phyloP scores from a whole-genome alignment of 2,113 vertebrate genomes.

The Spilogale gracilis region DNA sequence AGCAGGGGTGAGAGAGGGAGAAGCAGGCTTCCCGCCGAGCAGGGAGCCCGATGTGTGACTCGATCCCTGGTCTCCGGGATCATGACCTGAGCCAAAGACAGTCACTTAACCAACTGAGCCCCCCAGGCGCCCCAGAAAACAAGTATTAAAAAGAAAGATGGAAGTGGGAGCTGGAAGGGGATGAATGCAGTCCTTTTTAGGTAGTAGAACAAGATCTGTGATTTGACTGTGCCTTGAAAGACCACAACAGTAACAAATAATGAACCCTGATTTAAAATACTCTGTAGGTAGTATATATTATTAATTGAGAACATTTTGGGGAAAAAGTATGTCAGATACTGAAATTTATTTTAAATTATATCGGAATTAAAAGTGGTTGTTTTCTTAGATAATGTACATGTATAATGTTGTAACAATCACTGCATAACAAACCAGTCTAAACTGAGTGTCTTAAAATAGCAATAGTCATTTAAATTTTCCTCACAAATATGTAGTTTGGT shows the following conservation, averaged over 20 bases:
- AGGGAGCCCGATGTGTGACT: too few relatives aligned
- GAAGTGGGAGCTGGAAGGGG: not conserved
- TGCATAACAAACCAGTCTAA: not conserved
- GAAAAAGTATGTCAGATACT: not conserved
- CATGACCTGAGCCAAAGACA: too few relatives aligned
- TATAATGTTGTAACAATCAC: not conserved
- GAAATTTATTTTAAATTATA: slow-evolving; percentile 22
- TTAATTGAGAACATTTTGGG: slow-evolving; percentile 26
- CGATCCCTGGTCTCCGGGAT: too few relatives aligned
- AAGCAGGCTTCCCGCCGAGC: too few relatives aligned
- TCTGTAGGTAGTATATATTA: not conserved
- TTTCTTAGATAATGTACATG: not conserved
- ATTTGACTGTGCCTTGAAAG: slow-evolving; percentile 42
- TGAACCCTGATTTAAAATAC: not conserved
- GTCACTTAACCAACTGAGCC: too few relatives aligned
- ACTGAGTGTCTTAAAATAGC: slow-evolving; percentile 13
- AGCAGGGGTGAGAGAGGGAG: too few relatives aligned
- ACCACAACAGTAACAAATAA: not conserved
- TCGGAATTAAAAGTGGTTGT: not conserved
- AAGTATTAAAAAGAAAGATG: not conserved
- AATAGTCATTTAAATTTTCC: not conserved
- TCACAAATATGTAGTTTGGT: not conserved
- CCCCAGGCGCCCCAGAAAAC: not conserved
- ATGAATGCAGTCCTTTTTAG: not conserved
- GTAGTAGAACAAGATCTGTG: not conserved